Percentiles rank a stretch among this genome's conserved stretches.
phyloP scores from a whole-genome alignment of 2,797 vertebrate species.

The Discoglossus pictus region DNA sequence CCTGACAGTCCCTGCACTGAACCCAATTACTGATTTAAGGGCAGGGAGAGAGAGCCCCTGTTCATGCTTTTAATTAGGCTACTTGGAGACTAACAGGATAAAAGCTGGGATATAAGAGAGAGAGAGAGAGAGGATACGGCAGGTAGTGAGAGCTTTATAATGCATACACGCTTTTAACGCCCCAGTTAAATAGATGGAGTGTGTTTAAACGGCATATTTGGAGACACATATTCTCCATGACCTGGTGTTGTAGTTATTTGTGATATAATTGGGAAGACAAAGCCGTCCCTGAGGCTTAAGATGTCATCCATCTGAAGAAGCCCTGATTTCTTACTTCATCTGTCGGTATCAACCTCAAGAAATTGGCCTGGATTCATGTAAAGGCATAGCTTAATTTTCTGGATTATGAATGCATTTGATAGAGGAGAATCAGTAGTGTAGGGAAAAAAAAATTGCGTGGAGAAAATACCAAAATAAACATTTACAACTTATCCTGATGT shows the following conservation, averaged over 20 bases:
- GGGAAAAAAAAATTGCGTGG: too few species aligned
- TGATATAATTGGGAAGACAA: constrained; percentile 79
- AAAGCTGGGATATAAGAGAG: constrained; percentile 96
- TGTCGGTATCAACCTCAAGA: too few species aligned
- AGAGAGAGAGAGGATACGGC: constrained; percentile 76
- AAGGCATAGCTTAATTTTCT: too few species aligned
- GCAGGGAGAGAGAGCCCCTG: constrained; percentile 90
- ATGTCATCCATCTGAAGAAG: constrained; percentile 67
- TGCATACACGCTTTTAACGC: constrained; percentile 72
- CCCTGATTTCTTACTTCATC: too few species aligned
- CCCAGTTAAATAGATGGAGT: constrained; percentile 76
- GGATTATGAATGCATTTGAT: too few species aligned
- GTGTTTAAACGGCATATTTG: constrained; percentile 80
- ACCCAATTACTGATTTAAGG: constrained; percentile 99
- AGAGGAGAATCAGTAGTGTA: too few species aligned
- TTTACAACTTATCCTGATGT: too few species aligned
- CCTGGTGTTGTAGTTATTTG: constrained; percentile 68
- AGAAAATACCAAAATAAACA: too few species aligned
- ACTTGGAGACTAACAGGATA: constrained; percentile 95
- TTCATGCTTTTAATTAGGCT: constrained; percentile 96
- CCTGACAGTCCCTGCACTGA: constrained; percentile 95
- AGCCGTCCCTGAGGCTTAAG: constrained; percentile 66
- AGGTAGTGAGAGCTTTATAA: constrained; percentile 76
- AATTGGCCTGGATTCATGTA: too few species aligned
- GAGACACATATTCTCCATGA: constrained; percentile 87